Percentiles rank a stretch among this genome's conserved stretches.
These are phyloP conservation scores for Sclerurus mexicanus DNA, from an alignment of 2,113 vertebrate genomes.

Conservation along the genomic window DNA sequence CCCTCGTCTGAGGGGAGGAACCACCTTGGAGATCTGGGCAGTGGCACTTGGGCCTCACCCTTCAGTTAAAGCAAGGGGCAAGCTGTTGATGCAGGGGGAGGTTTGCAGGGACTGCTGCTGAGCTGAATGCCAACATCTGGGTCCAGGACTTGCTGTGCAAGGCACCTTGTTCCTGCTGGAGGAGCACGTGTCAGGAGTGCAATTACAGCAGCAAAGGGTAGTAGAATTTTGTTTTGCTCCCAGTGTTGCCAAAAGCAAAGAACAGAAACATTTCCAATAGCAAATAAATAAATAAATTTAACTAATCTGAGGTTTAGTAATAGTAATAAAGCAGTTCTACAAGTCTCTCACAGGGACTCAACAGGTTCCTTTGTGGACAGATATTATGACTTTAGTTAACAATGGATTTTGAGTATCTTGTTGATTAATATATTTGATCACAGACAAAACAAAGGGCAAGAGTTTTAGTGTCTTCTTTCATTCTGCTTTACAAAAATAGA, in stretches of 20 bases:
- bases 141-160: neutral
- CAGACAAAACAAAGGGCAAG: neutral
- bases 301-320: neutral
- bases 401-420: neutral
- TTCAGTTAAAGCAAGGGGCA: neutral
- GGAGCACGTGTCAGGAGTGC: neutral
- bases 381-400: neutral
- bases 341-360: neutral
- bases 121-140: neutral
- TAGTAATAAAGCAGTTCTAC: neutral
- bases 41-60: neutral
- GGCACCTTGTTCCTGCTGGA: neutral
- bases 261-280: neutral
- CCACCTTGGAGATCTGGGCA: neutral
- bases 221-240: neutral
- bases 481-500: neutral
- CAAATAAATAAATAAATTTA: neutral
- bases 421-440: neutral
- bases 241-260: neutral
- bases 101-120: neutral
- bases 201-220: neutral
- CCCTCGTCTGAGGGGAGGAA: neutral
- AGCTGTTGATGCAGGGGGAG: neutral
- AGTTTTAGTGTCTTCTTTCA: neutral
- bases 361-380: neutral